phyloP scores from a whole-genome alignment of 1,140 invertebrate species.

The Drosophila pectinifera region DNA sequence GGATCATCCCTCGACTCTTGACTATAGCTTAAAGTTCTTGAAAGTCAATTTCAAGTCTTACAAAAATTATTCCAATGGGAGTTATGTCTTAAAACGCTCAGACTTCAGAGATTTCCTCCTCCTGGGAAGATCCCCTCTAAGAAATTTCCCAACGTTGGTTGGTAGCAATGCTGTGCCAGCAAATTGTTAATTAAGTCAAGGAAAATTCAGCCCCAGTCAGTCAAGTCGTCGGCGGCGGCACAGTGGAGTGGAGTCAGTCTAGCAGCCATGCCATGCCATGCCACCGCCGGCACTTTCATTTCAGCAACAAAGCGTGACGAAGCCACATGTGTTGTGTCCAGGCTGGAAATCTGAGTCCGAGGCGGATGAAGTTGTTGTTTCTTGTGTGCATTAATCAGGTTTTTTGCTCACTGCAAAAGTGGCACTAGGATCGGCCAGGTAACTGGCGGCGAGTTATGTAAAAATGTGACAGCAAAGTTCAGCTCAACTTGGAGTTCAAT shows the following conservation, averaged over 20 bases:
- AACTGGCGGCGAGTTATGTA: conserved; percentile 44
- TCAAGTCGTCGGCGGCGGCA: conserved; percentile 24
- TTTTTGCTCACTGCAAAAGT: conserved; percentile 49
- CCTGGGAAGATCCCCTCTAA: background rate
- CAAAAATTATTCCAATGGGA: background rate
- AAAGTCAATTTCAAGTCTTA: no score
- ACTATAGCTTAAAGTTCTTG: background rate
- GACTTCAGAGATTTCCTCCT: background rate
- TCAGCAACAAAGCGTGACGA: conserved; percentile 72
- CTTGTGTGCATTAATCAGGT: conserved; percentile 54
- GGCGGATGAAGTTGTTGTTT: conserved; percentile 62
- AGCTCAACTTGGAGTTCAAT: conserved; percentile 54
- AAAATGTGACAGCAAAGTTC: conserved; percentile 63
- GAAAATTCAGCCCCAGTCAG: conserved; percentile 52
- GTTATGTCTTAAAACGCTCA: background rate
- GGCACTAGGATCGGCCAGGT: conserved; percentile 35
- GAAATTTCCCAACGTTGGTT: background rate
- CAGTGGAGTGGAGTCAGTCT: conserved; percentile 15
- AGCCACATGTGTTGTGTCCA: conserved; percentile 53
- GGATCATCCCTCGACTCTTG: no score
- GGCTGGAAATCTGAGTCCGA: conserved; percentile 29
- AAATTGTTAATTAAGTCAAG: conserved; percentile 72
- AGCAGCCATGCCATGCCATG: conserved; percentile 30
- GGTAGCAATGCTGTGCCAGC: conserved; percentile 52
- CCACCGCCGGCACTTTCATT: conserved; percentile 66